Conservation (phyloP, 1,140 invertebrate genomes). For the Marisa cornuarietis region DNA sequence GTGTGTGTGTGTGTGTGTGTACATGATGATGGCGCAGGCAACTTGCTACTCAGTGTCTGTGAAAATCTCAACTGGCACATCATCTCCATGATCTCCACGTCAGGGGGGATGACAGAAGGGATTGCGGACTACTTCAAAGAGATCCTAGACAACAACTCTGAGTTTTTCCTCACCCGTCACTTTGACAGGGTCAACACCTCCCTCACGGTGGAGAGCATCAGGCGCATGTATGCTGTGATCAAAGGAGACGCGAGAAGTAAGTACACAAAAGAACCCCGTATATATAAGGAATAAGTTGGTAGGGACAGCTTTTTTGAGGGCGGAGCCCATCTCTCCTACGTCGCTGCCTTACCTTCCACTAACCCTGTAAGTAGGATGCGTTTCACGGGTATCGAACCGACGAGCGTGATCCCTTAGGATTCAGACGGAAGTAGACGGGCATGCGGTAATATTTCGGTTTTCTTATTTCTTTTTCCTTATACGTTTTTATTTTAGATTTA, state of each 20-base stretch:
- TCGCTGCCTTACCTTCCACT: neutral
- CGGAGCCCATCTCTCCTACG: neutral
- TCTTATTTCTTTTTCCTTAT: too few relatives aligned
- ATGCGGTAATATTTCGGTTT: too few relatives aligned
- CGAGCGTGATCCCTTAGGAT: too few relatives aligned
- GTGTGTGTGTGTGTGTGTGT: too few relatives aligned
- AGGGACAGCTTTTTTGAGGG: neutral
- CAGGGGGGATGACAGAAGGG: slow-evolving; percentile 30
- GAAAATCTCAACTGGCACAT: slow-evolving; percentile 6
- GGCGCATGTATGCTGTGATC: slow-evolving; percentile 30
- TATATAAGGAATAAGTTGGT: neutral
- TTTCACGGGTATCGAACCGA: too few relatives aligned
- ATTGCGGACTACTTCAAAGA: slow-evolving; percentile 24
- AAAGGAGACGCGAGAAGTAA: slow-evolving; percentile 42
- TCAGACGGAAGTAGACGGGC: too few relatives aligned
- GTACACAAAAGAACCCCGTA: neutral
- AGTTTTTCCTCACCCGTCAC: slow-evolving; percentile 20
- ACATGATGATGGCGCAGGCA: too few relatives aligned
- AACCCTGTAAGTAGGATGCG: neutral
- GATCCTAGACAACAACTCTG: slow-evolving; percentile 25
- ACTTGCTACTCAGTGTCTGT: slow-evolving; percentile 28
- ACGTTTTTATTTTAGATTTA: too few relatives aligned
- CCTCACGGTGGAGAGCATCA: slow-evolving; percentile 21
- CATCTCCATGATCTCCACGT: slow-evolving; percentile 29
- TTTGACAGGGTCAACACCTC: slow-evolving; percentile 27